Percentiles rank a stretch among this genome's conserved stretches.
Conservation (phyloP, 2,888 invertebrate genomes). For the Patella ulyssiponensis region DNA sequence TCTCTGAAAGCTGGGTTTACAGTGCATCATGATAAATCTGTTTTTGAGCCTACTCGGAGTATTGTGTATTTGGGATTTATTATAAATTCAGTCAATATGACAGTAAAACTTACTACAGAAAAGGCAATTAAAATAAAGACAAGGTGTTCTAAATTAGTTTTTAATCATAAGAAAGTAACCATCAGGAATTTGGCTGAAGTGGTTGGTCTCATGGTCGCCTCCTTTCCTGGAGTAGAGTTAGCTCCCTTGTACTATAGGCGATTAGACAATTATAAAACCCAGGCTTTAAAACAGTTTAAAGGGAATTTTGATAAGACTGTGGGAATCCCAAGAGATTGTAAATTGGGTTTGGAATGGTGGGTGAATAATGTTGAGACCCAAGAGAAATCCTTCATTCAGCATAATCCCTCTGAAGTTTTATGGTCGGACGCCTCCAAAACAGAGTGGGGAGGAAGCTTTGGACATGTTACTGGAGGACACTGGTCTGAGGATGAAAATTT, state of each 20-base stretch:
- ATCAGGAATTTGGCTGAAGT: no score
- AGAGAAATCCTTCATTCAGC: neutral
- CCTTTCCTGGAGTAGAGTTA: no score
- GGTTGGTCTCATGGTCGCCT: no score
- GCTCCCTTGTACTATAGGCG: no score
- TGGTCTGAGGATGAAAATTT: neutral
- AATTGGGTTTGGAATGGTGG: slow-evolving; percentile 12
- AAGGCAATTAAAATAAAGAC: no score
- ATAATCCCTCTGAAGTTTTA: neutral
- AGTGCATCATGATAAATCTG: slow-evolving; percentile 9
- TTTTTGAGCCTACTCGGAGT: neutral
- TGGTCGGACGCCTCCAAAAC: neutral
- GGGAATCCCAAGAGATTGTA: neutral
- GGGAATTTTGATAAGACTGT: slow-evolving; percentile 6
- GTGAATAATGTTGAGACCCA: slow-evolving; percentile 1
- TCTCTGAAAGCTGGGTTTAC: slow-evolving; percentile 10
- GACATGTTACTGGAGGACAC: neutral
- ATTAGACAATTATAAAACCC: neutral
- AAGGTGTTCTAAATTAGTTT: no score
- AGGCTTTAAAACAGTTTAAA: neutral
- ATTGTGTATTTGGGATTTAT: slow-evolving; percentile 18
- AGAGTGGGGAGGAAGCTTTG: neutral
- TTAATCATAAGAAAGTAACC: no score
- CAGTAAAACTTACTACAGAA: no score
- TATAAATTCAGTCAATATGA: slow-evolving; percentile 16